Conservation (phyloP, 2,797 vertebrate species). For the Phataginus tricuspis region DNA sequence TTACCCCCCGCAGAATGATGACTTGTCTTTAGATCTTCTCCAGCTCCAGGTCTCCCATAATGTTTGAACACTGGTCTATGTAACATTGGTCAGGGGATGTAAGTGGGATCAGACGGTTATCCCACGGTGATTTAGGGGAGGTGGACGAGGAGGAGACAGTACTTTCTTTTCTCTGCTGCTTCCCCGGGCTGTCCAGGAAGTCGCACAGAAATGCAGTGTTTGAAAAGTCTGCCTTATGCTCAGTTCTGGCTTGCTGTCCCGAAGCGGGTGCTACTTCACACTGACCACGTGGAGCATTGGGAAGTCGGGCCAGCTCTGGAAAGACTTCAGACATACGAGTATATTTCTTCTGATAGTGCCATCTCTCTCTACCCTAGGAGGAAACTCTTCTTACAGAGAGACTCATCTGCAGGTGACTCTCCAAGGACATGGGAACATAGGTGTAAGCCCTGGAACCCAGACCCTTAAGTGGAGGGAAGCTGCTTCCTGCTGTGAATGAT, state of each 20-base stretch:
- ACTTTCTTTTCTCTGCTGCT: not conserved
- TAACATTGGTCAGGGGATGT: not conserved
- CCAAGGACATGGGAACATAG: slow-evolving; percentile 54
- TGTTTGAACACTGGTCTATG: not conserved
- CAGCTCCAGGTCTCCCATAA: not conserved
- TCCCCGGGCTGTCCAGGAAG: not conserved
- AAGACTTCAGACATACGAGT: slow-evolving; percentile 41
- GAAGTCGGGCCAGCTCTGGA: slow-evolving; percentile 22
- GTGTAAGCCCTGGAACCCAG: slow-evolving; percentile 31
- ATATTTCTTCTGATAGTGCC: slow-evolving; percentile 56
- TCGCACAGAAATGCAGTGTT: slow-evolving; percentile 34
- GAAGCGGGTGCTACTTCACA: slow-evolving; percentile 12
- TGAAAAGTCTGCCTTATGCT: not conserved
- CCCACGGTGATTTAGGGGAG: not conserved
- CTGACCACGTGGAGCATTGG: not conserved
- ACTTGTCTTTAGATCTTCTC: not conserved
- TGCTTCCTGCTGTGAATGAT: slow-evolving; percentile 64
- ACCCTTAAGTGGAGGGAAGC: slow-evolving; percentile 27
- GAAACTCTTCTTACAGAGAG: slow-evolving; percentile 49
- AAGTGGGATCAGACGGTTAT: not conserved
- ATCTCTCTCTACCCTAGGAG: slow-evolving; percentile 69
- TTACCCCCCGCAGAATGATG: not conserved
- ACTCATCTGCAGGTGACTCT: slow-evolving; percentile 57
- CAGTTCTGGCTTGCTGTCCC: not conserved
- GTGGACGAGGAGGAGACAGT: not conserved